Percentiles rank a stretch among this genome's conserved stretches.
Evolutionary conservation across 2,113 vertebrate genomes (phyloP).

Genomic region (Perca schrenkii): DNA sequence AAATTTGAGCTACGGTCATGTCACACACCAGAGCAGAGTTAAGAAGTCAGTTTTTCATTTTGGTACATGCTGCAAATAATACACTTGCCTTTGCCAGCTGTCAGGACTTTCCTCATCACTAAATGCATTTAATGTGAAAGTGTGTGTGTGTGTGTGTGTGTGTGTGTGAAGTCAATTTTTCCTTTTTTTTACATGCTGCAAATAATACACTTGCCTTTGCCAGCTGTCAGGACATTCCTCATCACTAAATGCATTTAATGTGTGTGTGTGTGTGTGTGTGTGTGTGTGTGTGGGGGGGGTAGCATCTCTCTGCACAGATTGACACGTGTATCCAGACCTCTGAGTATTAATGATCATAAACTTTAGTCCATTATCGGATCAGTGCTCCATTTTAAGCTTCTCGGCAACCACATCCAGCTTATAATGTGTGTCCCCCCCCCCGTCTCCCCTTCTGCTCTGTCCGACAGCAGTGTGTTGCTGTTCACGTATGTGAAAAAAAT

Average conservation of each 20-base stretch:
- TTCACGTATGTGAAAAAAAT: conserved; percentile 6
- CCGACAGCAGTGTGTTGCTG: not conserved
- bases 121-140: conserved; percentile 14
- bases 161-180: no score
- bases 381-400: conserved; percentile 73
- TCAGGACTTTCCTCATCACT: conserved; percentile 23
- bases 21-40: not conserved
- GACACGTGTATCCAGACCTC: conserved; percentile 61
- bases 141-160: conserved; percentile 1
- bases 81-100: conserved; percentile 30
- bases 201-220: no score
- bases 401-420: conserved; percentile 61
- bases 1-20: not conserved
- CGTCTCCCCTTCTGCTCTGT: conserved; percentile 11
- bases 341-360: conserved; percentile 76
- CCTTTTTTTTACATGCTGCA: no score
- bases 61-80: not conserved
- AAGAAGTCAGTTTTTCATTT: conserved; percentile 9
- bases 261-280: not conserved
- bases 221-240: no score
- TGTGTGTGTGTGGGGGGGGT: not conserved
- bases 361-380: conserved; percentile 78
- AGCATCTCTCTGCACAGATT: conserved; percentile 42
- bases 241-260: no score
- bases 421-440: conserved; percentile 39